phyloP scores from a whole-genome alignment of 2,797 vertebrate genomes.

The Halcyon chelicuti region DNA sequence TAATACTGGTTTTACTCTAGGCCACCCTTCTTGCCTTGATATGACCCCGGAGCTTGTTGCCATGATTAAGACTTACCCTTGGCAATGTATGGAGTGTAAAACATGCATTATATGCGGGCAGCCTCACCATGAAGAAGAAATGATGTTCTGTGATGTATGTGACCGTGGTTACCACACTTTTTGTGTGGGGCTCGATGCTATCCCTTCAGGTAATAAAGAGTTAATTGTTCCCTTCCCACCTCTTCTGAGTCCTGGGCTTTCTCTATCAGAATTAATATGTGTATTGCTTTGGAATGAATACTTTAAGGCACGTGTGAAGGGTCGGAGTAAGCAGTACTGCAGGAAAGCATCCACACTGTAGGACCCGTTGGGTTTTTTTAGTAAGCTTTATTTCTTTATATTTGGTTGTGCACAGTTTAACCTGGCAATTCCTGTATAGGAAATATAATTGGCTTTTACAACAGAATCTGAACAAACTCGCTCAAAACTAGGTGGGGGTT shows the following conservation, averaged over 20 bases:
- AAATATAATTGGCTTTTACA: conserved; percentile 20
- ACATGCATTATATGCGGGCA: conserved; percentile 96
- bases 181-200: conserved; percentile 94
- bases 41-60: conserved; percentile 91
- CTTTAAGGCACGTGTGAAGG: not conserved
- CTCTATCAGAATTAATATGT: not conserved
- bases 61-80: conserved; percentile 95
- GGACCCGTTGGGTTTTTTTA: not conserved
- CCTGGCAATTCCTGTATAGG: not conserved
- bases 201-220: conserved; percentile 90
- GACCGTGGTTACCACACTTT: conserved; percentile 98
- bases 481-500: not conserved
- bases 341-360: not conserved
- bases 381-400: conserved; percentile 43
- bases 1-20: conserved; percentile 83
- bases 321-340: not conserved
- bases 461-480: not conserved
- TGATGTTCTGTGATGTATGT: conserved; percentile 99
- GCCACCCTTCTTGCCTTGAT: conserved; percentile 97
- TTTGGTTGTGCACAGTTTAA: conserved; percentile 48
- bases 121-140: conserved; percentile 97
- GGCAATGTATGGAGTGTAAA: conserved; percentile 99
- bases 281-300: not conserved
- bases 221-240: not conserved
- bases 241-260: not conserved